Percentiles rank a stretch among this genome's conserved stretches.
These are phyloP conservation scores for Elegia similella DNA, from an alignment of 2,888 invertebrate species.

Conservation along the genomic window DNA sequence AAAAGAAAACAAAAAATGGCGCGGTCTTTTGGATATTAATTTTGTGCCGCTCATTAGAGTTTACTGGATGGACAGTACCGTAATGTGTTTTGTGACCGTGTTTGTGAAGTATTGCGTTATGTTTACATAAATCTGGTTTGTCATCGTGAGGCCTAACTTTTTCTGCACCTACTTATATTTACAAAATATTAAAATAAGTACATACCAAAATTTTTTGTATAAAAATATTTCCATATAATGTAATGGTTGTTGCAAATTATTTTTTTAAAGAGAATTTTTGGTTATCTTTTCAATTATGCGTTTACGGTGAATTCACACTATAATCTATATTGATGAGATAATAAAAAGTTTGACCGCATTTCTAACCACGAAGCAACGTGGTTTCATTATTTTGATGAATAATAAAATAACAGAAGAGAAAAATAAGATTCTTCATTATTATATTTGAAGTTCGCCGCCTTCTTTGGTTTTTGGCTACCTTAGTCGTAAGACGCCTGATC, in stretches of 20 bases:
- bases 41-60: not conserved
- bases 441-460: no score
- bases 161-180: not conserved
- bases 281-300: not conserved
- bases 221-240: no score
- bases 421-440: no score
- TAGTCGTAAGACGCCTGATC: no score
- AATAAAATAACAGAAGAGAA: no score
- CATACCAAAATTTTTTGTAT: no score
- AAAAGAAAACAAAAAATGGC: not conserved
- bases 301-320: not conserved
- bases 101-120: not conserved
- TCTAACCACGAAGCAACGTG: slow-evolving; percentile 10
- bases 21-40: not conserved
- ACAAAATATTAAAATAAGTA: not conserved
- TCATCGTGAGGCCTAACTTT: not conserved
- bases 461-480: no score
- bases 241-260: slow-evolving; percentile 4
- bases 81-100: slow-evolving; percentile 6
- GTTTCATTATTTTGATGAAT: slow-evolving; percentile 6
- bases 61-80: not conserved
- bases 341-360: slow-evolving; percentile 8
- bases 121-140: not conserved
- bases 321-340: slow-evolving; percentile 1
- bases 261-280: not conserved